A percentile compares a stretch with the other conserved stretches of the same genome.
Evolutionary conservation across 2,888 invertebrate genomes (phyloP).

Genomic region (Volucella inanis): DNA sequence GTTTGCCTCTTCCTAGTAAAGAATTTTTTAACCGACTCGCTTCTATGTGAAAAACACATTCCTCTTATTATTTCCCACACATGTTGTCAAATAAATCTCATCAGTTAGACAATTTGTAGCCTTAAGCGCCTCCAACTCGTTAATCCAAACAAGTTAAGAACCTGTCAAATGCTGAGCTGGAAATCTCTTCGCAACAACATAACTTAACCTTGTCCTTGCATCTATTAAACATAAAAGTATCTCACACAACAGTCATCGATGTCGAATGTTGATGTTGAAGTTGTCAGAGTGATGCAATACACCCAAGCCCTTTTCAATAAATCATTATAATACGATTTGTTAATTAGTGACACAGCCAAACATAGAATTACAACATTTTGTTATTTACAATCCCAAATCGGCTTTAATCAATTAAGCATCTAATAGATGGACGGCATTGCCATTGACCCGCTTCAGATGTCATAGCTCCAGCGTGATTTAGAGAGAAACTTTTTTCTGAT

Average conservation of each 20-base stretch:
- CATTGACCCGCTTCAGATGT: constrained; percentile 53
- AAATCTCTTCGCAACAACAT: no score
- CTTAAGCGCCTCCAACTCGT: no score
- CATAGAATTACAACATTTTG: constrained; percentile 20
- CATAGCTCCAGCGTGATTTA: neutral
- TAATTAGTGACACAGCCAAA: constrained; percentile 35
- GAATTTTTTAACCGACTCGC: no score
- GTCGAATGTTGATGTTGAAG: no score
- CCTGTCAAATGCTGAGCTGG: no score
- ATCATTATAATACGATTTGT: constrained; percentile 6
- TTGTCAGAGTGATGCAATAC: neutral
- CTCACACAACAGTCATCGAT: neutral
- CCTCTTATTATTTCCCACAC: no score
- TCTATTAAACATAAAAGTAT: neutral
- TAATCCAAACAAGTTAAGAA: no score
- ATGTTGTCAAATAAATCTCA: no score
- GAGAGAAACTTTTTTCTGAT: constrained; percentile 30
- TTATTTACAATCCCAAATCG: constrained; percentile 14
- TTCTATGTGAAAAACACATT: no score
- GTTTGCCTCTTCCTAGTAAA: no score
- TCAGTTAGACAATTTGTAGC: no score
- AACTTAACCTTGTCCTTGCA: no score
- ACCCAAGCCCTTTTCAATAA: constrained; percentile 8
- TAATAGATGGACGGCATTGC: neutral
- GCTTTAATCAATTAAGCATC: constrained; percentile 27